Conservation (phyloP, 1,140 invertebrate genomes). For the Cydia strobilella region DNA sequence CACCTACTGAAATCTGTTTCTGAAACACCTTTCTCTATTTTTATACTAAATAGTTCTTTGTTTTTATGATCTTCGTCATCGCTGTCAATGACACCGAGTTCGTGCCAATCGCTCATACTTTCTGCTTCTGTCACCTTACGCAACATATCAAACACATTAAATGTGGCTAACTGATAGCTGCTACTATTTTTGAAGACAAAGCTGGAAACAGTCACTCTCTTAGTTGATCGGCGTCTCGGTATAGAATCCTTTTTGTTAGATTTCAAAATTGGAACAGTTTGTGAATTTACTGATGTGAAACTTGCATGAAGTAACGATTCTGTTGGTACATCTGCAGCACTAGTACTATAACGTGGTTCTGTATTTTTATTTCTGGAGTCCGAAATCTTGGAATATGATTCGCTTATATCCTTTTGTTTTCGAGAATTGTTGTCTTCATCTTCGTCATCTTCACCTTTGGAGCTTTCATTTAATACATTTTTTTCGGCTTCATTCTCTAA, state of each 20-base stretch:
- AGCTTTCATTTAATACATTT: slow-evolving; percentile 7
- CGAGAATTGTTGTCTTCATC: slow-evolving; percentile 34
- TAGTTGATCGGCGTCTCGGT: slow-evolving; percentile 44
- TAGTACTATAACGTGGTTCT: not conserved
- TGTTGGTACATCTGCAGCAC: not conserved
- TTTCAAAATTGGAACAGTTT: slow-evolving; percentile 42
- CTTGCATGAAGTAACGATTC: not conserved
- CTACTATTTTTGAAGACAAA: slow-evolving; percentile 47
- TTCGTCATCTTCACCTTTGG: slow-evolving; percentile 26
- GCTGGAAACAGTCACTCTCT: slow-evolving; percentile 61
- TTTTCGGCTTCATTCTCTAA: slow-evolving; percentile 36
- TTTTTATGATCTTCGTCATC: slow-evolving; percentile 46
- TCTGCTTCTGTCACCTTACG: slow-evolving; percentile 54
- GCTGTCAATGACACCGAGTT: slow-evolving; percentile 61
- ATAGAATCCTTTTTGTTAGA: slow-evolving; percentile 35
- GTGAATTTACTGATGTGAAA: not conserved
- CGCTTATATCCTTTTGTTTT: slow-evolving; percentile 35
- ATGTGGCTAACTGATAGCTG: slow-evolving; percentile 40
- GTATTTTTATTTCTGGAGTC: not conserved
- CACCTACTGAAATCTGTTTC: slow-evolving; percentile 62
- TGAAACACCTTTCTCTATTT: slow-evolving; percentile 64
- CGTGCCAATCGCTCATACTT: slow-evolving; percentile 55
- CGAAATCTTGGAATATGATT: slow-evolving; percentile 36
- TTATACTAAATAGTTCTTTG: slow-evolving; percentile 49
- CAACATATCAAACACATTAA: slow-evolving; percentile 57